These are phyloP conservation scores for Drosophila miranda DNA, from an alignment of 1,140 invertebrate genomes.

Conservation along the genomic window DNA sequence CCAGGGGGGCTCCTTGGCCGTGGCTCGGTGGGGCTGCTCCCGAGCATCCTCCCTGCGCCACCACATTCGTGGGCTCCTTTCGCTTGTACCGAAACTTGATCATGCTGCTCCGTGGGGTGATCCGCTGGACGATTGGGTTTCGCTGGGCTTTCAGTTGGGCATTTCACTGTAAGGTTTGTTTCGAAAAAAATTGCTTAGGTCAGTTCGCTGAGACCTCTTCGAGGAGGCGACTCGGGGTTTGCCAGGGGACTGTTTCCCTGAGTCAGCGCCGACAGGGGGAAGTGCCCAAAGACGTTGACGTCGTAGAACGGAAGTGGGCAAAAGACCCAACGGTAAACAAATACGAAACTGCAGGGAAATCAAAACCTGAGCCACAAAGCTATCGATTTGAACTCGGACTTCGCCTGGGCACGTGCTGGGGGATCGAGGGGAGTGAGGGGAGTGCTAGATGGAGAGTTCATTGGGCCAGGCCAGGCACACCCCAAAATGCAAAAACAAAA, in stretches of 20 bases:
- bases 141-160: no score
- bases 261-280: constrained; percentile 8
- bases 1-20: neutral
- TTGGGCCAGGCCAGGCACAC: constrained; percentile 18
- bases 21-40: neutral
- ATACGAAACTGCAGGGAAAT: neutral
- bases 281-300: neutral
- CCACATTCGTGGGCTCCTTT: constrained; percentile 83
- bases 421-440: no score
- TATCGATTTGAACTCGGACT: constrained; percentile 11
- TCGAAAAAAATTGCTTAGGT: no score
- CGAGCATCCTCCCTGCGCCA: constrained; percentile 9
- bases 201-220: no score
- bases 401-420: constrained; percentile 1
- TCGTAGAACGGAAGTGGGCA: constrained; percentile 28
- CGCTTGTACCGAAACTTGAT: constrained; percentile 86
- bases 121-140: no score
- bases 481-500: neutral
- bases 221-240: no score
- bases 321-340: constrained; percentile 14
- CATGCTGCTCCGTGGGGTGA: constrained; percentile 78
- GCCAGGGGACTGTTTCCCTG: no score
- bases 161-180: no score
- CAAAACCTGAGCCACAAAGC: neutral
- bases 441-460: neutral